A percentile compares a stretch with the other conserved stretches of the same genome.
Evolutionary conservation across 2,797 vertebrate species (phyloP).

Genomic region (Pseudomugil gertrudae): DNA sequence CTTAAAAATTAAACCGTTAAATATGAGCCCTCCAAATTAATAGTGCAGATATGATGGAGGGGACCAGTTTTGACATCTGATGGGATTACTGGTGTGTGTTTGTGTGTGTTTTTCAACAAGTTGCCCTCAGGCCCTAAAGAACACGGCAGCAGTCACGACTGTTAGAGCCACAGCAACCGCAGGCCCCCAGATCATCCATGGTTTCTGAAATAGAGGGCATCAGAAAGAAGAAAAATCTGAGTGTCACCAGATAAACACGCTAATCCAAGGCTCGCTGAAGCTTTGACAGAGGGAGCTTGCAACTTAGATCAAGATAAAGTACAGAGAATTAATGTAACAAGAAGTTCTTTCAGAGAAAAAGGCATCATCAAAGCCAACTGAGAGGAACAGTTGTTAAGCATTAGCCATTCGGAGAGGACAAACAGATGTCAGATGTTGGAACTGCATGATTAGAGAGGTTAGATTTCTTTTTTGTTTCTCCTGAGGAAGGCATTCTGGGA

Average conservation of each 20-base stretch:
- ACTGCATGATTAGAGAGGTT: conserved; percentile 70
- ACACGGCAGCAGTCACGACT: conserved; percentile 91
- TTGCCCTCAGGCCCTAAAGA: conserved; percentile 90
- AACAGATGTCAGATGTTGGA: conserved; percentile 81
- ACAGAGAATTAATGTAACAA: conserved; percentile 47
- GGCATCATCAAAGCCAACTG: conserved; percentile 61
- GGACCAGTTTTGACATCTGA: conserved; percentile 54
- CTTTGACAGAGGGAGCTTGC: conserved; percentile 54
- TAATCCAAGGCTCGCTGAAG: conserved; percentile 32
- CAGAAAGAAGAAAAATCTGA: conserved; percentile 72
- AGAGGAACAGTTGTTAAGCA: conserved; percentile 67
- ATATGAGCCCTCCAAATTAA: conserved; percentile 63
- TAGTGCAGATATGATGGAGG: conserved; percentile 67
- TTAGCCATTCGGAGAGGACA: conserved; percentile 80
- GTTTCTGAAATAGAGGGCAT: conserved; percentile 89
- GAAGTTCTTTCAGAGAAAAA: conserved; percentile 51
- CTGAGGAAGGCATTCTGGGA: conserved; percentile 50
- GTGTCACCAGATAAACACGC: conserved; percentile 27
- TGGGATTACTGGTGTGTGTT: conserved; percentile 16
- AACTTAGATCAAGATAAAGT: conserved; percentile 46
- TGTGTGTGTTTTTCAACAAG: conserved; percentile 9
- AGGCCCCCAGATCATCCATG: conserved; percentile 94
- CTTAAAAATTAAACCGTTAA: conserved; percentile 69
- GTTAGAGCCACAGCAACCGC: conserved; percentile 91
- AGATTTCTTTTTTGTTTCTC: conserved; percentile 39